A percentile compares a stretch with the other conserved stretches of the same genome.
Evolutionary conservation across 2,113 vertebrate genomes (phyloP).

Genomic region (Verasper variegatus): DNA sequence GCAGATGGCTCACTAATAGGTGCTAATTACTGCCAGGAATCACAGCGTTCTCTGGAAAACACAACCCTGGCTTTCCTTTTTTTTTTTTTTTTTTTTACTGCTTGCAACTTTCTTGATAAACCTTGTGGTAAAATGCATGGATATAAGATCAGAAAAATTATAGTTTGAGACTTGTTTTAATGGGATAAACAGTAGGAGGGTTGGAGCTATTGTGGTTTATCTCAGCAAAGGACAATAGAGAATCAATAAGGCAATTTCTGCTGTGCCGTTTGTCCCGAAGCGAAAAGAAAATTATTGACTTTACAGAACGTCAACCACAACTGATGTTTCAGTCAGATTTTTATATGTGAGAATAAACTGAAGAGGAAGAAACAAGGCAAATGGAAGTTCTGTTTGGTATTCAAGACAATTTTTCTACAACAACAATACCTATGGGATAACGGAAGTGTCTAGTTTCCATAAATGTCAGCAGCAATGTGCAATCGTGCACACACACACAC

Average conservation of each 20-base stretch:
- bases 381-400: conserved; percentile 15
- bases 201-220: not conserved
- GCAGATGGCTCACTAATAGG: conserved; percentile 77
- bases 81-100: not conserved
- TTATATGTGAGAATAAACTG: conserved; percentile 11
- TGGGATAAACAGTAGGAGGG: not conserved
- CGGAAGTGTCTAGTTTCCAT: conserved; percentile 10
- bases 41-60: conserved; percentile 34
- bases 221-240: not conserved
- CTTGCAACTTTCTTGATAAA: conserved; percentile 20
- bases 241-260: not conserved
- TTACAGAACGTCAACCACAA: not conserved
- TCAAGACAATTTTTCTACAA: conserved; percentile 9
- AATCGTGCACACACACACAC: not conserved
- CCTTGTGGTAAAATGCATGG: not conserved
- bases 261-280: not conserved
- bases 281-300: not conserved
- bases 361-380: conserved; percentile 11
- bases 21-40: conserved; percentile 72
- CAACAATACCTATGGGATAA: conserved; percentile 4
- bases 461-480: conserved; percentile 3
- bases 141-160: not conserved
- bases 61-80: conserved; percentile 19
- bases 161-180: not conserved
- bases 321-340: conserved; percentile 15